Conservation (phyloP, 2,797 vertebrate genomes). For the Chrosomus eos region DNA sequence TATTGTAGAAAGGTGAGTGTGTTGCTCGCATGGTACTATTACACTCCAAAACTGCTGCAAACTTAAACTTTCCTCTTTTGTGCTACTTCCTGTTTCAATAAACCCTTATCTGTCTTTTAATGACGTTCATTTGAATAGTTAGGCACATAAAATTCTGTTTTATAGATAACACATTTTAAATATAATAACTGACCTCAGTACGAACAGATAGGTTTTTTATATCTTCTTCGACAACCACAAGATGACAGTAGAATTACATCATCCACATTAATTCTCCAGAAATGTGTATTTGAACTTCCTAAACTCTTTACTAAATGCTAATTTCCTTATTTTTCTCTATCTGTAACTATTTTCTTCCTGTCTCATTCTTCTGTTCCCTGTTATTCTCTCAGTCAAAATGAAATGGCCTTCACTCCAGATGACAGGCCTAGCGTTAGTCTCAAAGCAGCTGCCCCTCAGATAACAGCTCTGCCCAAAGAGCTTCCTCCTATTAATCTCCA, state of each 20-base stretch:
- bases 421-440: slow-evolving; percentile 45
- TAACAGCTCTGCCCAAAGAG: slow-evolving; percentile 11
- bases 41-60: background rate
- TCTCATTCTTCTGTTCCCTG: slow-evolving; percentile 50
- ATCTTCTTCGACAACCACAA: background rate
- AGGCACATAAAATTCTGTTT: slow-evolving; percentile 8
- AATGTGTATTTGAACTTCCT: background rate
- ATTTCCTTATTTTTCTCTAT: background rate
- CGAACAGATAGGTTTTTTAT: background rate
- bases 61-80: background rate
- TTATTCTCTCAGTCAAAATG: slow-evolving; percentile 63
- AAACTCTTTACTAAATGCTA: background rate
- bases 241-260: background rate
- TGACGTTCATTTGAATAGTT: slow-evolving; percentile 11
- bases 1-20: slow-evolving; percentile 42
- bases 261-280: background rate
- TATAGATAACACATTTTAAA: slow-evolving; percentile 14
- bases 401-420: slow-evolving; percentile 28
- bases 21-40: background rate
- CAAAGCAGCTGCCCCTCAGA: slow-evolving; percentile 55
- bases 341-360: slow-evolving; percentile 36
- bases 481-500: slow-evolving; percentile 23
- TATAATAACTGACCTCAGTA: background rate
- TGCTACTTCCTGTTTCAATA: slow-evolving; percentile 3
- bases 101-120: background rate